Conservation (phyloP, 2,888 invertebrate species). For the Ephialtes manifestator region DNA sequence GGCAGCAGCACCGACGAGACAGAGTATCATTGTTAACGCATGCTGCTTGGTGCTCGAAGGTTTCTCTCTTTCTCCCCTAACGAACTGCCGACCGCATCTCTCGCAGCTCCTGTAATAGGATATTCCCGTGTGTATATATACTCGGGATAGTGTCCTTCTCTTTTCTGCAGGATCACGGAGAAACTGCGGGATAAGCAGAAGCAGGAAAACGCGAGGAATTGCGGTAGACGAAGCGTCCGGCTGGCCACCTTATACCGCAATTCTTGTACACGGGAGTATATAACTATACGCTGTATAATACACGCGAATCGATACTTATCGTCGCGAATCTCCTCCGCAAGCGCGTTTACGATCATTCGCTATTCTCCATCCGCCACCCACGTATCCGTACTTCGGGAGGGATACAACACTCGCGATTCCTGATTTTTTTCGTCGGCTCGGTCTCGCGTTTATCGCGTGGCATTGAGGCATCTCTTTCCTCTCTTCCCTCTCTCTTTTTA, state of each 20-base stretch:
- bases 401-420: conserved; percentile 14
- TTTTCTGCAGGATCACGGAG: neutral
- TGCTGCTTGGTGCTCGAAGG: conserved; percentile 20
- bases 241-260: conserved; percentile 42
- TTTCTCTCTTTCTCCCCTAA: conserved; percentile 67
- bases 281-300: conserved; percentile 51
- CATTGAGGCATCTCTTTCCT: neutral
- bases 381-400: conserved; percentile 69
- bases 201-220: conserved; percentile 14
- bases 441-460: conserved; percentile 51
- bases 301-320: conserved; percentile 72
- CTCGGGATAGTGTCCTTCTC: conserved; percentile 1
- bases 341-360: conserved; percentile 79
- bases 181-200: conserved; percentile 15
- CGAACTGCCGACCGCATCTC: conserved; percentile 64
- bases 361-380: conserved; percentile 75
- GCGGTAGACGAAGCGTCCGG: neutral
- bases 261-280: neutral
- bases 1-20: conserved; percentile 58
- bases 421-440: conserved; percentile 54
- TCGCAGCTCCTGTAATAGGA: conserved; percentile 69
- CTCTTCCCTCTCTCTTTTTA: neutral
- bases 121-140: conserved; percentile 58
- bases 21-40: conserved; percentile 67
- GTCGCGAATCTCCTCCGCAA: conserved; percentile 61